Evolutionary conservation across 2,113 vertebrate species (phyloP).

Genomic region (Psittacula cyanocephala): DNA sequence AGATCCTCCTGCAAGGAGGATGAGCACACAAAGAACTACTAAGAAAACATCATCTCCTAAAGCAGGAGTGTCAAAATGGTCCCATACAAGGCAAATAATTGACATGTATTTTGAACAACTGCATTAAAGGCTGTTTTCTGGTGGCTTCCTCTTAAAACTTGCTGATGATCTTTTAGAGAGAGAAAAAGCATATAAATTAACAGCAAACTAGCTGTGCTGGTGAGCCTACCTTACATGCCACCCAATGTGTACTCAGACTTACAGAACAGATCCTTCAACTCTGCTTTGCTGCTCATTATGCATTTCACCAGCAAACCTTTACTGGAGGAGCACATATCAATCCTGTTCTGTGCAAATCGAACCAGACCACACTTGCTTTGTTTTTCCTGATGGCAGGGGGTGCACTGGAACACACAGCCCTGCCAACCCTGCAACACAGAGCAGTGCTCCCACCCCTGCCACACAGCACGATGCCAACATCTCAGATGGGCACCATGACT

Average conservation of each 20-base stretch:
- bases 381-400: neutral
- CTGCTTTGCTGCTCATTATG: accelerated
- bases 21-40: neutral
- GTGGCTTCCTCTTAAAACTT: neutral
- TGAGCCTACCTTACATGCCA: neutral
- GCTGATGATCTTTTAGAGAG: neutral
- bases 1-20: neutral
- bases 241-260: neutral
- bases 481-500: neutral
- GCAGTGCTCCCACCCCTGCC: neutral
- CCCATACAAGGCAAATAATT: accelerated
- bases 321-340: accelerated
- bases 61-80: neutral
- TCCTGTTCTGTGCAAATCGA: neutral
- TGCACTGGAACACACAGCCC: accelerated
- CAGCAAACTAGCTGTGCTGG: neutral
- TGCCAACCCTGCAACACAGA: neutral
- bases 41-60: neutral
- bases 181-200: neutral
- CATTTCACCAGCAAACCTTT: neutral
- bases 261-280: neutral
- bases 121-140: neutral
- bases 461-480: accelerated
- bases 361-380: neutral
- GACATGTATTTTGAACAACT: neutral